phyloP scores from a whole-genome alignment of 2,797 vertebrate species.

The Brachymystax lenok region DNA sequence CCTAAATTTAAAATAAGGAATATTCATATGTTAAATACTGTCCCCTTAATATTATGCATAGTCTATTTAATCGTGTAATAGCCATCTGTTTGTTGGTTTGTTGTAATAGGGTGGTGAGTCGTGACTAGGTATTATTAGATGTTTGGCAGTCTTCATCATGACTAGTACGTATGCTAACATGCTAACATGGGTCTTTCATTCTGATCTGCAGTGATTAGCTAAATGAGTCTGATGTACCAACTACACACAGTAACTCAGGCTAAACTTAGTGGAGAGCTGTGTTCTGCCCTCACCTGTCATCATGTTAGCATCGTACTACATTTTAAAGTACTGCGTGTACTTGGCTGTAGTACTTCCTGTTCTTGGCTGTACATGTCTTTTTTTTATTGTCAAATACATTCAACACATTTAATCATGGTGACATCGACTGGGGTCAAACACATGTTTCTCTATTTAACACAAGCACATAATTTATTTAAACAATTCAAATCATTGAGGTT shows the following conservation, averaged over 20 bases:
- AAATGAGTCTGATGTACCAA: constrained; percentile 30
- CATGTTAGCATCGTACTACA: neutral
- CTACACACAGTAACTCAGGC: constrained; percentile 18
- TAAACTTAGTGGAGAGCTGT: constrained; percentile 39
- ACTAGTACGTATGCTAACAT: constrained; percentile 8
- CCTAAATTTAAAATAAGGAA: constrained; percentile 46
- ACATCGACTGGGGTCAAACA: constrained; percentile 32
- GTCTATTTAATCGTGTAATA: constrained; percentile 51
- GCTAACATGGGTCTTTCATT: constrained; percentile 32
- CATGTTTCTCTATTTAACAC: neutral
- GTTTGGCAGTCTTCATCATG: constrained; percentile 44
- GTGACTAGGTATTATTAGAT: constrained; percentile 22
- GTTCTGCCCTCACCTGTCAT: constrained; percentile 13
- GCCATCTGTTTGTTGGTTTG: constrained; percentile 44
- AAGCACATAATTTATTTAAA: too few species aligned
- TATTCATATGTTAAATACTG: constrained; percentile 55
- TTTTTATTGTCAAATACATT: too few species aligned
- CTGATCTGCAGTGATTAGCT: constrained; percentile 20
- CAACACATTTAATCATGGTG: neutral
- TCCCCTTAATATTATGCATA: constrained; percentile 15
- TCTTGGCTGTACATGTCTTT: neutral
- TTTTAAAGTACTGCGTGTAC: neutral
- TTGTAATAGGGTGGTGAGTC: constrained; percentile 1
- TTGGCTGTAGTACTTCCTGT: neutral
- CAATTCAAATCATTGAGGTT: neutral